Conservation (phyloP, 2,113 vertebrate species). For the Mohoua ochrocephala region DNA sequence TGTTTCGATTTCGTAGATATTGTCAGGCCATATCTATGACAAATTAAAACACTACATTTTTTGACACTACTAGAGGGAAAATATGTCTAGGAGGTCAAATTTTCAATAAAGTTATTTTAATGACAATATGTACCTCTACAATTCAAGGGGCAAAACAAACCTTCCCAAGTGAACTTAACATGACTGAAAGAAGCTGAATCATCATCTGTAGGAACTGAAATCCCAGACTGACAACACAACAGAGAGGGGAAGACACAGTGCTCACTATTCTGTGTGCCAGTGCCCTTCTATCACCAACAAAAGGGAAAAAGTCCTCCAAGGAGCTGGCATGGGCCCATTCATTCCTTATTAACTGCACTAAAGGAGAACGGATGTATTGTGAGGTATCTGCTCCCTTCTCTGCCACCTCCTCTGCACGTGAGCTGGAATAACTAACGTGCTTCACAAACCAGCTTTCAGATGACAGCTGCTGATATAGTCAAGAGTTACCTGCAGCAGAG, state of each 20-base stretch:
- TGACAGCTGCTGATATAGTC: neutral
- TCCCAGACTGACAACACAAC: neutral
- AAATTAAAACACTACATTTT: slow-evolving; percentile 28
- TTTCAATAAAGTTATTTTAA: neutral
- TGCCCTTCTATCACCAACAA: neutral
- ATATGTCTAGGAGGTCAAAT: neutral
- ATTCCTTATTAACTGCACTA: neutral
- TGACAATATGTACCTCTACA: neutral
- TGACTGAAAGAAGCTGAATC: neutral
- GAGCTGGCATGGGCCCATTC: neutral
- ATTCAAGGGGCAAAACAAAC: neutral
- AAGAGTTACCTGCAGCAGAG: neutral
- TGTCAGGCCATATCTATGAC: neutral
- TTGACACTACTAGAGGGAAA: neutral
- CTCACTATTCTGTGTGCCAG: neutral
- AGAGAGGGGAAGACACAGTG: neutral
- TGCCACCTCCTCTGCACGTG: neutral
- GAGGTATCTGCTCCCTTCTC: neutral
- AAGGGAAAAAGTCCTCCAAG: neutral
- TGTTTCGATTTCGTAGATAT: neutral
- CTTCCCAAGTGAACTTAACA: neutral
- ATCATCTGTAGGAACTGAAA: neutral
- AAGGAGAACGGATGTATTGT: accelerated
- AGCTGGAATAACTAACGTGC: neutral
- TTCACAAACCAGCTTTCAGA: neutral